Conservation (phyloP, 2,888 invertebrate species). For the Litoditis marina region DNA sequence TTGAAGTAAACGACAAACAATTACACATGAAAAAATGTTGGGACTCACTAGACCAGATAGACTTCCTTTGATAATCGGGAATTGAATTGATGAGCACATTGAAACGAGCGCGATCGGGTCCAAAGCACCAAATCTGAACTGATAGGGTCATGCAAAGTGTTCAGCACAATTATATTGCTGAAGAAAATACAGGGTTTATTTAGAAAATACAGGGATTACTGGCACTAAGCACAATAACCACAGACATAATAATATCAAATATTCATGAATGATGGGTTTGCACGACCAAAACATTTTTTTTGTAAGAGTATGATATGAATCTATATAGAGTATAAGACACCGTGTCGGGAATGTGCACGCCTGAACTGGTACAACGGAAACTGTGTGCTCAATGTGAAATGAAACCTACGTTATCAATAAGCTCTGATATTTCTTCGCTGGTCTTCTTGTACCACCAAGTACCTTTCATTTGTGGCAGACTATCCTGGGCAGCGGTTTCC, state of each 20-base stretch:
- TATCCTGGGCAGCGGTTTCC: no score
- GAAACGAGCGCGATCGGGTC: constrained; percentile 82
- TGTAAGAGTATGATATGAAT: not conserved
- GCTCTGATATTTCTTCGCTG: constrained; percentile 38
- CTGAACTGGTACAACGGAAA: no score
- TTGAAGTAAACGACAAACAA: no score
- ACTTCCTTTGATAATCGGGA: constrained; percentile 67
- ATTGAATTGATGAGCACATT: constrained; percentile 84
- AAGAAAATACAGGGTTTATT: no score
- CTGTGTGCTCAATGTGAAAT: not conserved
- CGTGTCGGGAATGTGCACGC: no score
- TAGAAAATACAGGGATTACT: no score
- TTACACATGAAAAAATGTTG: not conserved
- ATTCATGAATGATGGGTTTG: no score
- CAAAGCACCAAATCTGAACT: constrained; percentile 83
- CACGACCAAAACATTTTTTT: no score
- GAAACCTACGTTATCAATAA: constrained; percentile 25
- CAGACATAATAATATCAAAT: no score
- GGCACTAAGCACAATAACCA: no score
- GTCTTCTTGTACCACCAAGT: constrained; percentile 54
- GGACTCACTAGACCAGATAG: constrained; percentile 32
- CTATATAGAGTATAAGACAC: not conserved
- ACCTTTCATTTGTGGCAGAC: constrained; percentile 50
- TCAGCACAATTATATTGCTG: no score
- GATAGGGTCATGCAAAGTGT: no score